Evolutionary conservation across 2,797 vertebrate genomes (phyloP), one percentile per base, ranked within the genome.

Genomic region (Sebastes taczanowskii): DNA sequence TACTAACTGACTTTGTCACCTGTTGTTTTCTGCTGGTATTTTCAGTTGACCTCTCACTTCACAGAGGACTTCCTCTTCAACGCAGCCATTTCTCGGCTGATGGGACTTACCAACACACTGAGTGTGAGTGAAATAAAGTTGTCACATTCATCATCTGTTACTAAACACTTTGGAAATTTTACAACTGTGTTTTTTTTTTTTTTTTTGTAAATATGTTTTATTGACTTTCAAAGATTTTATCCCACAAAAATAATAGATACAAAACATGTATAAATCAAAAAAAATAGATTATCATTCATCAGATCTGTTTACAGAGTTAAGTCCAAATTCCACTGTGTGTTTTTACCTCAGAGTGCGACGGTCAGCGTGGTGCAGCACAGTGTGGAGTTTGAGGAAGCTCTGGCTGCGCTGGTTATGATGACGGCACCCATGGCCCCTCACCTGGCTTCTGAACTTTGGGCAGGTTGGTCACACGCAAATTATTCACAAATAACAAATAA

Each of bases 381-480:
- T 49, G 63, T 84, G 35, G 98, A 99, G 93, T 99, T 97, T 89
- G 98, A 99, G 91, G 98, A 99, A 53, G 96, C 96, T 7, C 92
- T 99, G 71, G 96, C 97, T 32, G 88, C 94, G 0, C 94, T 99
- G 74, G 92, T 96, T 72, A 74, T 97, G 88, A 97, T 99, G 98
- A 81, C 95, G 0, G 96, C 98, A 3, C 98, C 99, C 3, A 95
- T 99, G 97, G 97, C 97, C 66, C 98, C 98, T 2, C 96, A 98
- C 86, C 88, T 99, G 71, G 92, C 97, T 6, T 99, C 98, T 7
- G 99, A 99, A 91, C 96, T 99, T 81, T 99, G 98, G 99, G 96
- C 97, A 97, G 99, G 99, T 99, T 93, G 11, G 94, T 83, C 29
- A 53, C 16, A 25, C 25, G 30, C 16, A 72, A 16, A 63, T 13